Percentiles rank a stretch among this genome's conserved stretches.
phyloP scores from a whole-genome alignment of 1,140 invertebrate species.

The Sycophila sp. region DNA sequence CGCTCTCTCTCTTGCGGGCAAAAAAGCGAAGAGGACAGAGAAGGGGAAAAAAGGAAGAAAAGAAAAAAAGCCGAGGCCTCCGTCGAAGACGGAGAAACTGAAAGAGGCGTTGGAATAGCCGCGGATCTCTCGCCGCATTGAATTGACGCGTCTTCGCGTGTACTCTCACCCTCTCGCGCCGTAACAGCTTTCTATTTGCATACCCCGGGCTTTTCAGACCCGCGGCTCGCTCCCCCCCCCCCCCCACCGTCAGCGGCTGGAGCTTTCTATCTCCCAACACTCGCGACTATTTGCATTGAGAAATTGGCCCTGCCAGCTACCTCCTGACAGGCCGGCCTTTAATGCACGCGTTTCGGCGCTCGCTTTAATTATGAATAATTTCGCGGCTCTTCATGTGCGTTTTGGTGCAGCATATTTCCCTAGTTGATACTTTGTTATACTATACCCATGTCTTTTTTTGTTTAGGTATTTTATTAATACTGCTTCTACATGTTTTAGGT shows the following conservation, averaged over 20 bases:
- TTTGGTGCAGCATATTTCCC: too few species aligned
- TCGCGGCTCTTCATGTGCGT: too few species aligned
- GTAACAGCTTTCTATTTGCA: slow-evolving; percentile 68
- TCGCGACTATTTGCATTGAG: slow-evolving; percentile 65
- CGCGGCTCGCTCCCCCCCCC: slow-evolving; percentile 37
- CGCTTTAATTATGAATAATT: slow-evolving; percentile 2
- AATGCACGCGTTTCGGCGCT: not conserved
- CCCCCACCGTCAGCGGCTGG: slow-evolving; percentile 35
- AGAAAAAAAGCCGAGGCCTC: slow-evolving; percentile 36
- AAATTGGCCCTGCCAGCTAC: slow-evolving; percentile 61
- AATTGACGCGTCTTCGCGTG: slow-evolving; percentile 41
- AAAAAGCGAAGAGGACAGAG: slow-evolving; percentile 36
- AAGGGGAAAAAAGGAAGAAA: slow-evolving; percentile 16
- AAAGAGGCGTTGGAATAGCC: not conserved
- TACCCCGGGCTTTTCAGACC: slow-evolving; percentile 41
- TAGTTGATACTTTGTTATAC: too few species aligned
- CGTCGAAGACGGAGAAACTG: slow-evolving; percentile 34
- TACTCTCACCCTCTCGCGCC: slow-evolving; percentile 46
- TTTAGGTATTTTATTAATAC: too few species aligned
- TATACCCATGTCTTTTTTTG: too few species aligned
- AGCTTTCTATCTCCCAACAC: slow-evolving; percentile 51
- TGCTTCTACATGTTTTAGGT: too few species aligned
- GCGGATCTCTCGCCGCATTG: slow-evolving; percentile 24
- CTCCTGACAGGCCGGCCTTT: slow-evolving; percentile 29
- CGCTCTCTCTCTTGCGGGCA: slow-evolving; percentile 9